A percentile compares a stretch with the other conserved stretches of the same genome.
Conservation (phyloP, 1,140 invertebrate species). For the Oryzaephilus surinamensis region DNA sequence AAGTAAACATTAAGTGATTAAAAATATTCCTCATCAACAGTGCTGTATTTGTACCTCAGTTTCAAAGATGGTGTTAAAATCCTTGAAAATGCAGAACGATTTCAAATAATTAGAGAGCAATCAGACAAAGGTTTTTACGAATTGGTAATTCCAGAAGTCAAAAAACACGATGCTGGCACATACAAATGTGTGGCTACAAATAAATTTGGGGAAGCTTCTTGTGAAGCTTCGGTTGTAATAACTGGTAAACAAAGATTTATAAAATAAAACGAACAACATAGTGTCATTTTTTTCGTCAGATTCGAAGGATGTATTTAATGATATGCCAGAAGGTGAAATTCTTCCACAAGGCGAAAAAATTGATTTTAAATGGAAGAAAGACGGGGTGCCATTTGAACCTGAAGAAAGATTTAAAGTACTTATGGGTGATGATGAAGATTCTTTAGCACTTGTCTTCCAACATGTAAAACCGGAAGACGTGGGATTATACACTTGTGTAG, state of each 20-base stretch:
- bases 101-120: constrained; percentile 62
- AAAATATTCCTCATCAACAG: too few relatives aligned
- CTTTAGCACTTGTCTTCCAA: constrained; percentile 82
- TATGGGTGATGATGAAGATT: constrained; percentile 86
- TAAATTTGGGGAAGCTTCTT: constrained; percentile 63
- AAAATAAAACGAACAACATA: background rate
- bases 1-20: constrained; percentile 36
- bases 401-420: constrained; percentile 90
- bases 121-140: constrained; percentile 81
- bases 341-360: constrained; percentile 67
- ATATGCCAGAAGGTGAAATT: constrained; percentile 52
- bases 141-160: constrained; percentile 76
- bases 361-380: constrained; percentile 80
- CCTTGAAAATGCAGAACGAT: constrained; percentile 51
- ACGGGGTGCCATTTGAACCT: constrained; percentile 80
- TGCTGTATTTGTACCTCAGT: too few relatives aligned
- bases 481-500: constrained; percentile 89
- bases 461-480: constrained; percentile 89
- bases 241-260: constrained; percentile 60
- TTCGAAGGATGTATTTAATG: constrained; percentile 67
- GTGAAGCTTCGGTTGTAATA: constrained; percentile 67
- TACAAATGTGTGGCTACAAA: constrained; percentile 86
- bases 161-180: constrained; percentile 67
- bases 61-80: constrained; percentile 74
- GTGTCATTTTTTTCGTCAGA: too few relatives aligned